Percentiles rank a stretch among this genome's conserved stretches.
phyloP scores from a whole-genome alignment of 2,113 vertebrate genomes.

The Aviceda subcristata region DNA sequence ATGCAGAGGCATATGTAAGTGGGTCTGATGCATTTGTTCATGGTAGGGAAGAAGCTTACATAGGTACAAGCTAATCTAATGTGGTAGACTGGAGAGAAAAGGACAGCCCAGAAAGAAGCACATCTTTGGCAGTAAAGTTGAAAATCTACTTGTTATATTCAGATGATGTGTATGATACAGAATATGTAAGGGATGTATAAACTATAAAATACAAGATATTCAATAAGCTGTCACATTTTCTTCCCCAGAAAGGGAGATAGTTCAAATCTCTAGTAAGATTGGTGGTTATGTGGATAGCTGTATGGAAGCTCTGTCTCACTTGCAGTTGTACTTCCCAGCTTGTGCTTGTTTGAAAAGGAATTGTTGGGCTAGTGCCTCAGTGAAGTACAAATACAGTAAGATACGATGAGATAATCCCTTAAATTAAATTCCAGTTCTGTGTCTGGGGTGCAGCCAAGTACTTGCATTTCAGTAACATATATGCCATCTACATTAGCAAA shows the following conservation, averaged over 20 bases:
- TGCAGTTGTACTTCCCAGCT: neutral
- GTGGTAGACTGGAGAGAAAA: neutral
- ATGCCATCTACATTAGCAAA: rapidly evolving
- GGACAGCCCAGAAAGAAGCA: neutral
- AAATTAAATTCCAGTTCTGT: rapidly evolving
- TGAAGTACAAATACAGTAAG: neutral
- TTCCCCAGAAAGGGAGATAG: neutral
- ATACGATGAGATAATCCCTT: rapidly evolving
- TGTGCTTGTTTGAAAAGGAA: neutral
- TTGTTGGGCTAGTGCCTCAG: neutral
- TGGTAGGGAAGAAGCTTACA: neutral
- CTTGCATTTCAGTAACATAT: rapidly evolving
- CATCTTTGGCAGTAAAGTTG: neutral
- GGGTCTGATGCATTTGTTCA: neutral
- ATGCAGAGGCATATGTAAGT: neutral
- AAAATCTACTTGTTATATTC: neutral
- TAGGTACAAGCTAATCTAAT: no score
- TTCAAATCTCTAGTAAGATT: no score
- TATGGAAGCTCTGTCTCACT: neutral
- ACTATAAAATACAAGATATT: rapidly evolving
- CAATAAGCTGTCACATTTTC: rapidly evolving
- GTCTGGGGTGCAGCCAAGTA: no score
- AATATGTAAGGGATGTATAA: neutral
- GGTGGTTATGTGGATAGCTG: neutral
- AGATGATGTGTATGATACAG: no score